phyloP scores from a whole-genome alignment of 2,888 invertebrate species.

The Pandemis cinnamomeana region DNA sequence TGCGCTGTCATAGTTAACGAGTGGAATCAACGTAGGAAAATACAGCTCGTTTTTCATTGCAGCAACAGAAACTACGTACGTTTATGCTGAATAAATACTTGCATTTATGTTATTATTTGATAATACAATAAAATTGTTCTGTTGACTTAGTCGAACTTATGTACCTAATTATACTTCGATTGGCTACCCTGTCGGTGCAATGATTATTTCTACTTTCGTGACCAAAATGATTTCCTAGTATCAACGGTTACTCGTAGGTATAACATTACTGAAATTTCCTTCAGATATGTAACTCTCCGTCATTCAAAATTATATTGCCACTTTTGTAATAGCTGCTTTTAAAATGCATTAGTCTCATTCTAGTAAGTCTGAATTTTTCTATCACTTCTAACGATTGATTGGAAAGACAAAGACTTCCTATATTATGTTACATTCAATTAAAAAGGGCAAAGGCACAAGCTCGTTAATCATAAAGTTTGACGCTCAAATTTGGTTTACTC shows the following conservation, averaged over 20 bases:
- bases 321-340: neutral
- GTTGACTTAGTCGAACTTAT: too few species aligned
- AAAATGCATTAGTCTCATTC: slow-evolving; percentile 2
- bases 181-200: too few species aligned
- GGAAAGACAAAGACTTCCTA: slow-evolving; percentile 16
- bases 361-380: slow-evolving; percentile 22
- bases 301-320: neutral
- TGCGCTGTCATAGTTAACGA: neutral
- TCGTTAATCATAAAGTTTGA: slow-evolving; percentile 59
- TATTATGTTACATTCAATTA: slow-evolving; percentile 52
- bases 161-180: too few species aligned
- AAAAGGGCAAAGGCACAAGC: slow-evolving; percentile 45
- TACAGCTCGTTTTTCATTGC: neutral
- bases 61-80: neutral
- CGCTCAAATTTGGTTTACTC: slow-evolving; percentile 47
- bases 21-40: neutral
- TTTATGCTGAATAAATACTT: too few species aligned
- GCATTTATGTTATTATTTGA: too few species aligned
- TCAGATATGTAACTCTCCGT: neutral
- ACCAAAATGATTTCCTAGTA: too few species aligned
- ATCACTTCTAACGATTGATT: slow-evolving; percentile 24
- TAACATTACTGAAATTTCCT: too few species aligned
- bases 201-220: too few species aligned
- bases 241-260: too few species aligned
- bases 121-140: too few species aligned